A percentile compares a stretch with the other conserved stretches of the same genome.
phyloP scores from a whole-genome alignment of 1,140 invertebrate genomes.

The Bombus sibiricus region DNA sequence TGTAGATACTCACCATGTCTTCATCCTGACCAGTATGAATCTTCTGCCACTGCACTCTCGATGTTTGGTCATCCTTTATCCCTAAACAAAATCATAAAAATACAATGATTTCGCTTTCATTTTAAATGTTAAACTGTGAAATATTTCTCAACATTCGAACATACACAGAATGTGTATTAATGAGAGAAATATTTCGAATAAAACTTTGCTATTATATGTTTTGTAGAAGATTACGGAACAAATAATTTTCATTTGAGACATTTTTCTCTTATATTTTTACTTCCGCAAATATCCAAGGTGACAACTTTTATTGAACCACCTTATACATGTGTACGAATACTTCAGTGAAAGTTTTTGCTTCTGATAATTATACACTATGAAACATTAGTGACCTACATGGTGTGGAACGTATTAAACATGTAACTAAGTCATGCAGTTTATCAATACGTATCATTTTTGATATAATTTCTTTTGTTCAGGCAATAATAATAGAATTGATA shows the following conservation, averaged over 20 bases:
- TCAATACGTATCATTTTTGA: background rate
- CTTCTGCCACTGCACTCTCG: conserved; percentile 74
- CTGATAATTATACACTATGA: background rate
- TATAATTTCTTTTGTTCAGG: background rate
- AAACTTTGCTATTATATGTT: background rate
- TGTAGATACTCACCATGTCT: conserved; percentile 69
- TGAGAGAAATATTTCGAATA: background rate
- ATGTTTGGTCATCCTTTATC: conserved; percentile 73
- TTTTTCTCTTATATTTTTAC: background rate
- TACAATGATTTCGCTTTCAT: background rate
- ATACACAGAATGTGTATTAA: background rate
- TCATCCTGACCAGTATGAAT: conserved; percentile 77
- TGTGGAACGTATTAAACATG: background rate
- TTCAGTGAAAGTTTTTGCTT: background rate
- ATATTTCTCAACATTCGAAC: background rate
- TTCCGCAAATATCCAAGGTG: background rate
- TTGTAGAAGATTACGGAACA: background rate
- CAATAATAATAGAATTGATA: background rate
- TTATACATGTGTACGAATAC: background rate
- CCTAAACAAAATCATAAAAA: conserved; percentile 60
- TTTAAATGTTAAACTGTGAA: background rate
- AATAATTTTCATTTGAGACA: background rate
- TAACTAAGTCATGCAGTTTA: background rate
- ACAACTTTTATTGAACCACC: background rate
- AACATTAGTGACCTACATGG: background rate